A percentile compares a stretch with the other conserved stretches of the same genome.
Conservation (phyloP, 2,797 vertebrate genomes). For the Ceryle rudis region DNA sequence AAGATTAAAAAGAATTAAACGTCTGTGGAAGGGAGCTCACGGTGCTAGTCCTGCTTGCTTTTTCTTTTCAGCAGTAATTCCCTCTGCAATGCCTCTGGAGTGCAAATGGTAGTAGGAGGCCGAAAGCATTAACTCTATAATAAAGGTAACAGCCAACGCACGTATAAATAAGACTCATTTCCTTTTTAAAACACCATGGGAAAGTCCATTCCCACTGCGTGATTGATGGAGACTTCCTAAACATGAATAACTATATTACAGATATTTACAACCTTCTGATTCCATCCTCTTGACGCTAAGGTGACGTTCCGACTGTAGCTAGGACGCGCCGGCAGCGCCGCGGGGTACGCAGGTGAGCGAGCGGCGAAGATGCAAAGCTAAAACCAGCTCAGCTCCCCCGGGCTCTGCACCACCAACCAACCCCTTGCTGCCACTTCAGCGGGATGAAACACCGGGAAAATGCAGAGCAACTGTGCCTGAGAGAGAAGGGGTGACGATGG, state of each 20-base stretch:
- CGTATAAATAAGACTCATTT: slow-evolving; percentile 68
- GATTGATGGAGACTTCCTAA: slow-evolving; percentile 64
- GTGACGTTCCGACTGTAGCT: neutral
- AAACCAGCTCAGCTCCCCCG: neutral
- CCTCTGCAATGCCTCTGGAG: slow-evolving; percentile 19
- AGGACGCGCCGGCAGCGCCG: neutral
- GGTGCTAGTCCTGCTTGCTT: neutral
- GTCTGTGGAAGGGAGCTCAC: neutral
- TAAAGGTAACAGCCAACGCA: slow-evolving; percentile 62
- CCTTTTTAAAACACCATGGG: slow-evolving; percentile 59
- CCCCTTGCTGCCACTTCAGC: neutral
- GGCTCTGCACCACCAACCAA: neutral
- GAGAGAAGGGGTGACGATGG: neutral
- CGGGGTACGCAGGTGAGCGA: neutral
- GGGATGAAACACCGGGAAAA: neutral
- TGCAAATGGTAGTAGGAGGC: slow-evolving; percentile 42
- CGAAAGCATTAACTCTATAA: slow-evolving; percentile 61
- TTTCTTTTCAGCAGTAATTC: slow-evolving; percentile 21
- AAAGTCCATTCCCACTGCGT: slow-evolving; percentile 40
- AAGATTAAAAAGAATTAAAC: neutral
- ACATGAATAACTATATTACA: slow-evolving; percentile 79
- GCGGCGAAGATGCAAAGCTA: neutral
- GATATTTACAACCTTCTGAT: slow-evolving; percentile 75
- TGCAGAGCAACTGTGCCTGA: rapidly evolving
- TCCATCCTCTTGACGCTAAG: neutral